Base-by-base conservation (phyloP, 1,140 invertebrate genomes). In the Drosophila grimshawi region DNA sequence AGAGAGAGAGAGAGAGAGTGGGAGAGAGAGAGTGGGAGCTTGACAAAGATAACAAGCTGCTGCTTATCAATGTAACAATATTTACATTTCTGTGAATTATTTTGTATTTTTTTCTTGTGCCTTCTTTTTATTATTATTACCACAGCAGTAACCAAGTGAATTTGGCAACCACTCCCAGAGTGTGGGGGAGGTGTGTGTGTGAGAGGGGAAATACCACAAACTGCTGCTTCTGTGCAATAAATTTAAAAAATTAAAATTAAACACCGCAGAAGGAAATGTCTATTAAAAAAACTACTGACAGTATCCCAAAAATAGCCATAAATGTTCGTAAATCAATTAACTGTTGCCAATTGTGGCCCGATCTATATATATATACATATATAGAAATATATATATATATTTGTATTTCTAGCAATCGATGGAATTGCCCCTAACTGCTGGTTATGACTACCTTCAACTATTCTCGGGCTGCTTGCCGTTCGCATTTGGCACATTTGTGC, bases 51-150 rank as follows among this genome's bases (percentile, higher is more conserved):
- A 76, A 76, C 60, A 46, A 65, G 61, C 74, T 60, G 74, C 62
- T 41, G 43, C 62, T 91, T 91, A 91, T 91, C 90, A 78, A 78
- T 91, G 90, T 91, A 90, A 91, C 69, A 91, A 91, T 91, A 91
- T 91, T 91, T 89, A 90, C 86, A 89, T 90, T 90, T 85, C 86
- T 81, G 66, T 83, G 81, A 81, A 83, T 77, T 78, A 76, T 57
- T 71, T 62, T 67, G 45, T 63, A 32, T 32, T 62, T 39, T 69
- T 29, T 69, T 61, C 48, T 39, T 59, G 46, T 49, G 46, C 60
- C 55, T 78, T 72, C 32, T 60, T 59, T 56, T 48, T 65, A 60
- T 77, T 46, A 37, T 65, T 71, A 60, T 73, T 66, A 19, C 37
- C 62, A 55, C 79, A 27, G 30, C 43, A 63, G 66, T 53, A 19